Evolutionary conservation across 2,797 vertebrate genomes (phyloP).

Genomic region (Ciconia nigra): DNA sequence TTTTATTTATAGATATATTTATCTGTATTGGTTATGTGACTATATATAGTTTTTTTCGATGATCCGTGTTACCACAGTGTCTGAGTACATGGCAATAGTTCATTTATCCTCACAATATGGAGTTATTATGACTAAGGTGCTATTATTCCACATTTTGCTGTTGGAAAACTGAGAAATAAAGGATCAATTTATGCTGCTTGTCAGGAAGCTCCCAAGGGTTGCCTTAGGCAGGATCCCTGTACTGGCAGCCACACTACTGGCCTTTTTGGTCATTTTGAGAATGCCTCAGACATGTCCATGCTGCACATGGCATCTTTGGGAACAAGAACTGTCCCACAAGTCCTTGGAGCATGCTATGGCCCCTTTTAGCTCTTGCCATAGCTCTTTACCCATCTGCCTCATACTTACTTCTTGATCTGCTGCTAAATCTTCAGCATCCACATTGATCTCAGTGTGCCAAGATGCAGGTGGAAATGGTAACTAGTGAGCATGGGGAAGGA

Average conservation of each 20-base stretch:
- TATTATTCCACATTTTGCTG: background rate
- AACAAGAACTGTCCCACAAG: background rate
- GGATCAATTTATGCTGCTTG: background rate
- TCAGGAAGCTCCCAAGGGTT: background rate
- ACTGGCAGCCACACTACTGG: background rate
- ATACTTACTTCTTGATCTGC: background rate
- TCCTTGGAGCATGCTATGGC: fast-evolving
- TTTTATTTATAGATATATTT: conserved; percentile 28
- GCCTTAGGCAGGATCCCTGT: background rate
- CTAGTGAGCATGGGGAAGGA: background rate
- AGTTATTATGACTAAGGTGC: background rate
- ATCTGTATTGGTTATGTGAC: background rate
- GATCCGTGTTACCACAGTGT: background rate
- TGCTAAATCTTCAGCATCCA: background rate
- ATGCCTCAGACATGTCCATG: background rate
- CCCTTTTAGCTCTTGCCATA: background rate
- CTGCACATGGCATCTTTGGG: background rate
- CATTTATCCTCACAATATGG: background rate
- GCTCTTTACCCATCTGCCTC: background rate
- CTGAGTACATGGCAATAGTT: background rate
- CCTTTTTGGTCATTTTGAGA: background rate
- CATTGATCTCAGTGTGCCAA: background rate
- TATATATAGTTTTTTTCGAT: background rate
- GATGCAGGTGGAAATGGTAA: background rate
- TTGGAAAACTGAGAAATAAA: background rate